Conservation (phyloP, 2,888 invertebrate genomes). For the Euplexia lucipara region DNA sequence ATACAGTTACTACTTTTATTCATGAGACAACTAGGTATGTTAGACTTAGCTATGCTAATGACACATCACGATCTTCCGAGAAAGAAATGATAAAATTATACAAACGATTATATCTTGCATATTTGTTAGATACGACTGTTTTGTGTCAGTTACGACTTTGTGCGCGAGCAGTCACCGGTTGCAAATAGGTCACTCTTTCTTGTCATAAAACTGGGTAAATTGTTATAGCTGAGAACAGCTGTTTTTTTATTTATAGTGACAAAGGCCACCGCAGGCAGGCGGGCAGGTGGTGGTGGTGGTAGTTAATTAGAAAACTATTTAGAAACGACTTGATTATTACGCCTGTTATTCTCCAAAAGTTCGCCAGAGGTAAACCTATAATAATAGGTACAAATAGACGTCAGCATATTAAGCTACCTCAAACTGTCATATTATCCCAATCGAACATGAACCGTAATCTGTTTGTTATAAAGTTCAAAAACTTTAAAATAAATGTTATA, state of each 20-base stretch:
- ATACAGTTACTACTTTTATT: slow-evolving; percentile 22
- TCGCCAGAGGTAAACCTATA: too few species aligned
- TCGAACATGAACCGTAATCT: too few species aligned
- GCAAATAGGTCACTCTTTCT: slow-evolving; percentile 23
- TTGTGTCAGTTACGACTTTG: neutral
- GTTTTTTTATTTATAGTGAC: neutral
- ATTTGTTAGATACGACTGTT: neutral
- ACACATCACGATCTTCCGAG: slow-evolving; percentile 21
- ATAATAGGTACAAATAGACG: too few species aligned
- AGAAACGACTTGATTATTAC: too few species aligned
- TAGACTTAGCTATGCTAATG: slow-evolving; percentile 15
- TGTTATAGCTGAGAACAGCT: slow-evolving; percentile 11
- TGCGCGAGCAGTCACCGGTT: neutral
- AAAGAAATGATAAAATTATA: slow-evolving; percentile 40
- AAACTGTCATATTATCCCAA: too few species aligned
- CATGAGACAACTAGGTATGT: slow-evolving; percentile 14
- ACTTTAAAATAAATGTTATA: too few species aligned
- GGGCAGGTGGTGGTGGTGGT: too few species aligned
- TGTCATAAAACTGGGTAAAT: slow-evolving; percentile 2
- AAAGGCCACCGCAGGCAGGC: too few species aligned
- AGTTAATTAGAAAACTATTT: too few species aligned
- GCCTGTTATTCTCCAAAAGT: too few species aligned
- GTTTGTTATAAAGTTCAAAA: too few species aligned
- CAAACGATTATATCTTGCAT: slow-evolving; percentile 2
- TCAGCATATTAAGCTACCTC: too few species aligned